phyloP scores from a whole-genome alignment of 2,113 vertebrate species.

The Mystacornis crossleyi region DNA sequence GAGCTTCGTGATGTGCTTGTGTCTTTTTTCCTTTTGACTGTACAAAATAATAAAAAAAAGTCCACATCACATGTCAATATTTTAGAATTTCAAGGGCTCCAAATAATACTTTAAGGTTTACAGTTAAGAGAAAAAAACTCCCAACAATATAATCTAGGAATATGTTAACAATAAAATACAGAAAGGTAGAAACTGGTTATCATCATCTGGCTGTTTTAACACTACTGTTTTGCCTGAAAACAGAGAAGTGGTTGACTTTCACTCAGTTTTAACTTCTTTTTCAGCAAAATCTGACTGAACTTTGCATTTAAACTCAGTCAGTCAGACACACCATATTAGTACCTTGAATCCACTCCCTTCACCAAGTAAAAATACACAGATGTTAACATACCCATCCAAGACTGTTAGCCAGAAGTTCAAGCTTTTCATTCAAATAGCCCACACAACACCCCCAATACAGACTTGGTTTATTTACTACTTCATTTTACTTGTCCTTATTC shows the following conservation, averaged over 20 bases:
- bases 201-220: background rate
- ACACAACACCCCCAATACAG: background rate
- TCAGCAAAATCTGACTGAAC: background rate
- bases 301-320: background rate
- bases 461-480: background rate
- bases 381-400: background rate
- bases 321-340: background rate
- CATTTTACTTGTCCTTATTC: background rate
- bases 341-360: background rate
- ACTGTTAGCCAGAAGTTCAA: background rate
- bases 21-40: conserved; percentile 50
- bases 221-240: background rate
- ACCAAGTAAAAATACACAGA: background rate
- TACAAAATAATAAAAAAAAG: background rate
- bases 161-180: background rate
- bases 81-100: background rate
- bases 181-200: background rate
- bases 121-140: background rate
- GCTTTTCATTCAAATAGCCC: background rate
- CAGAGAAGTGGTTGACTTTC: background rate
- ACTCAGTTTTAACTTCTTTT: background rate
- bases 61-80: background rate
- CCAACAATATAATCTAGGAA: background rate
- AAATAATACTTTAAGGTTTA: background rate
- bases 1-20: background rate